Percentiles rank a stretch among this genome's conserved stretches.
Evolutionary conservation across 2,888 invertebrate species (phyloP).

Genomic region (Blera fallax): DNA sequence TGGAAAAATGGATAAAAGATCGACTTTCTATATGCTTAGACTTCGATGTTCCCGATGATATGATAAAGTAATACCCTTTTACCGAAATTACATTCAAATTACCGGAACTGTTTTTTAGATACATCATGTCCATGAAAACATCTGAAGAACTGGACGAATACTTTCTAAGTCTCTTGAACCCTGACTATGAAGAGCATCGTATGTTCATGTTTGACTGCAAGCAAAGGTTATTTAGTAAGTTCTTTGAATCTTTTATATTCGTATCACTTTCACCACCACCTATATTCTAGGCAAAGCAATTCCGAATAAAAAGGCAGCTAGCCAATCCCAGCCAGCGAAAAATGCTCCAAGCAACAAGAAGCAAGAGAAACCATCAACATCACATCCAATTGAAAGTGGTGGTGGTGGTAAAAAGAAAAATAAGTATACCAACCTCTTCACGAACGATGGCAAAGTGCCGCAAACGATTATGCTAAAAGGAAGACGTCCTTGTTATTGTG

Average conservation of each 20-base stretch:
- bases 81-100: neutral
- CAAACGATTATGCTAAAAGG: constrained; percentile 86
- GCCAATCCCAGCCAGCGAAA: constrained; percentile 60
- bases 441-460: constrained; percentile 86
- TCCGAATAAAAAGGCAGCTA: constrained; percentile 73
- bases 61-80: constrained; percentile 84
- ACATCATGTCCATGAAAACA: constrained; percentile 87
- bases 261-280: neutral
- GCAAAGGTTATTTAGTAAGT: constrained; percentile 83
- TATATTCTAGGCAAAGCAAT: constrained; percentile 68
- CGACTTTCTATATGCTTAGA: constrained; percentile 86
- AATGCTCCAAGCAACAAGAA: constrained; percentile 34
- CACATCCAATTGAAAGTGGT: neutral
- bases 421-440: constrained; percentile 89
- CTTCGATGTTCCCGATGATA: constrained; percentile 87
- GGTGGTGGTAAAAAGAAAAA: constrained; percentile 84
- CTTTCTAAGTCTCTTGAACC: constrained; percentile 88
- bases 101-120: constrained; percentile 82
- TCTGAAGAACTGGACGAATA: constrained; percentile 89
- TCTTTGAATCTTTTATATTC: neutral
- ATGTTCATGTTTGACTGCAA: constrained; percentile 86
- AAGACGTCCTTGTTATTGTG: constrained; percentile 94
- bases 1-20: constrained; percentile 87
- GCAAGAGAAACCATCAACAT: constrained; percentile 1
- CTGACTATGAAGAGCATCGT: constrained; percentile 86